phyloP scores from a whole-genome alignment of 2,888 invertebrate species.

The Athrips mouffetella region DNA sequence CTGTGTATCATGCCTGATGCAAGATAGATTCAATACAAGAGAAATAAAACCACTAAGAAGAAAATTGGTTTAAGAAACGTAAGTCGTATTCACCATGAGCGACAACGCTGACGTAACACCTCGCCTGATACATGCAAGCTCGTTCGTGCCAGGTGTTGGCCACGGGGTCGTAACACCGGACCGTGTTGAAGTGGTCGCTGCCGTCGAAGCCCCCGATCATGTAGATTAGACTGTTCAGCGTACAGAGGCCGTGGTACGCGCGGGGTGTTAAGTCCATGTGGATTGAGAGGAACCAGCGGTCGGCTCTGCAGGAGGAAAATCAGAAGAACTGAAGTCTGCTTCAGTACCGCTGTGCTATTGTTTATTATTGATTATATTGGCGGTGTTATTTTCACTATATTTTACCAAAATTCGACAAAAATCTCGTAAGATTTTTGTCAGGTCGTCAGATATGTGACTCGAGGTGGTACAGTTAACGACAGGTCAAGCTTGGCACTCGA shows the following conservation, averaged over 20 bases:
- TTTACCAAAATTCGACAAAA: too few relatives aligned
- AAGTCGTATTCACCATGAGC: slow-evolving; percentile 71
- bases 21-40: too few relatives aligned
- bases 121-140: slow-evolving; percentile 88
- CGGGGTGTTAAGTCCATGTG: slow-evolving; percentile 83
- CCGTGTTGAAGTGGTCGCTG: slow-evolving; percentile 85
- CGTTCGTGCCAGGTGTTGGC: slow-evolving; percentile 85
- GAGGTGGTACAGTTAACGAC: too few relatives aligned
- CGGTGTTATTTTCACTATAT: too few relatives aligned
- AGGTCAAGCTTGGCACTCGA: too few relatives aligned
- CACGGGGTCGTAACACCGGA: slow-evolving; percentile 88
- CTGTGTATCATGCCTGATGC: too few relatives aligned
- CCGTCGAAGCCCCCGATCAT: slow-evolving; percentile 92
- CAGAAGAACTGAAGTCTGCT: too few relatives aligned
- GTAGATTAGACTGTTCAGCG: slow-evolving; percentile 83
- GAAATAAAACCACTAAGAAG: neutral
- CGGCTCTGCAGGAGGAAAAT: slow-evolving; percentile 77
- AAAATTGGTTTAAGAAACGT: neutral
- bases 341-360: neutral
- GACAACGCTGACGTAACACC: slow-evolving; percentile 89
- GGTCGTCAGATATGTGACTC: too few relatives aligned
- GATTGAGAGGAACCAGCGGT: slow-evolving; percentile 85
- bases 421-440: too few relatives aligned
- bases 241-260: slow-evolving; percentile 88
- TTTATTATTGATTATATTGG: neutral